phyloP scores from a whole-genome alignment of 2,113 vertebrate species.

The Neotragus pygmaeus region DNA sequence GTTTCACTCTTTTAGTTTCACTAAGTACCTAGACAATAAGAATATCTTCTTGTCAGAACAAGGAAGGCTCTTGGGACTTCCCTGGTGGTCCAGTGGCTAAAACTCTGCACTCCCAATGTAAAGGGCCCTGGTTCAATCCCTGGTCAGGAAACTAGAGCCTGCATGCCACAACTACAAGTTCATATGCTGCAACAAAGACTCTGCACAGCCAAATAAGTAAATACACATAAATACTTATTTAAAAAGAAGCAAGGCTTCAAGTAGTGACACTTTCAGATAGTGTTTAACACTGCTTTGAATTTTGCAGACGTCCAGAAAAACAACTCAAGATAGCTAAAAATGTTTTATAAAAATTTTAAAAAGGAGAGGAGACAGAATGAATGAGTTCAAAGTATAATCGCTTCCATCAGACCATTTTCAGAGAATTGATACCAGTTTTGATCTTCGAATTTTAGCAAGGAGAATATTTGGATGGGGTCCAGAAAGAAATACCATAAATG shows the following conservation, averaged over 20 bases:
- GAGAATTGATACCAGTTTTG: constrained; percentile 16
- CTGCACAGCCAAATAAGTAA: neutral
- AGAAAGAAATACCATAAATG: neutral
- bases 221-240: neutral
- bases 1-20: neutral
- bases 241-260: neutral
- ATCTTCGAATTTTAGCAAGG: constrained; percentile 26
- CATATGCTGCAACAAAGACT: neutral
- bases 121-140: neutral
- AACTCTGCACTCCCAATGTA: neutral
- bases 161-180: neutral
- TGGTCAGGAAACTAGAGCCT: neutral
- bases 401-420: constrained; percentile 15
- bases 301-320: neutral
- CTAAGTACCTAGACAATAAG: neutral
- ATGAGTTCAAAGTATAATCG: neutral
- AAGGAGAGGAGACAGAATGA: neutral
- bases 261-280: neutral
- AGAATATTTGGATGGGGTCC: neutral
- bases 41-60: neutral
- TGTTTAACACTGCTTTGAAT: neutral
- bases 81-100: neutral
- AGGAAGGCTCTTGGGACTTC: neutral
- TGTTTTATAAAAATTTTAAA: neutral
- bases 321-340: neutral